Base-by-base conservation (phyloP, 2,113 vertebrate species). In the Puffinus mauretanicus region DNA sequence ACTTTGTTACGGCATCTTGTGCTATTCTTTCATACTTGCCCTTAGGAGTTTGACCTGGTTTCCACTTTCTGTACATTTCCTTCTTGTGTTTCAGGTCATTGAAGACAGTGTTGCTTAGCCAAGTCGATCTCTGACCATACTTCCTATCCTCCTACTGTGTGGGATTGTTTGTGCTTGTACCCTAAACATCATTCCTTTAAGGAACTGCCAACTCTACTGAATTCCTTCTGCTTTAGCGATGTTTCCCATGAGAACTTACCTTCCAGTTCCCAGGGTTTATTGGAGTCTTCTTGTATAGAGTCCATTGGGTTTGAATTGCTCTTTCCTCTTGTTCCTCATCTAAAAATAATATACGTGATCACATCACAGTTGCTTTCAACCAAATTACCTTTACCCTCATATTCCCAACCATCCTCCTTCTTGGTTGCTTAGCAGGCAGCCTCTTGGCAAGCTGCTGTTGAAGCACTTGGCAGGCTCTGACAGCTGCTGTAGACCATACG, bases 51-150 rank as follows among this genome's bases (percentile, higher is more conserved):
- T 96, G 94, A 88, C 87, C 87, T 88, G 66, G 25, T 77, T 96
- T 93, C 75, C 26, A 62, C 54, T 88, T 96, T 87, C 87, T 93
- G 96, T 91, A 95, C 82, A 26, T 93, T 95, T 91, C 18, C 47
- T 96, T 94, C 90, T 88, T 49, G 82, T 51, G 92, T 95, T 96
- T 95, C 90, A 95, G 85, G 90, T 94, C 90, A 93, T 3, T 90
- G 87, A 92, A 93, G 82, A 90, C 54, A 0, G 2, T 12, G 34
- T 70, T 58, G 17, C 82, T 80, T 80, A 93, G 90, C 93, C 84
- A 94, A 90, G 44, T 12, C 80, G 78, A 78, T 87, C 84, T 82
- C 78, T 93, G 62, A 82, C 70, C 71, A 73, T 80, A 61, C 78
- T 96, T 96, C 93, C 87, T 90, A 96, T 95, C 87, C 82, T 96